phyloP scores from a whole-genome alignment of 2,113 vertebrate genomes.

The Alethe castanea region DNA sequence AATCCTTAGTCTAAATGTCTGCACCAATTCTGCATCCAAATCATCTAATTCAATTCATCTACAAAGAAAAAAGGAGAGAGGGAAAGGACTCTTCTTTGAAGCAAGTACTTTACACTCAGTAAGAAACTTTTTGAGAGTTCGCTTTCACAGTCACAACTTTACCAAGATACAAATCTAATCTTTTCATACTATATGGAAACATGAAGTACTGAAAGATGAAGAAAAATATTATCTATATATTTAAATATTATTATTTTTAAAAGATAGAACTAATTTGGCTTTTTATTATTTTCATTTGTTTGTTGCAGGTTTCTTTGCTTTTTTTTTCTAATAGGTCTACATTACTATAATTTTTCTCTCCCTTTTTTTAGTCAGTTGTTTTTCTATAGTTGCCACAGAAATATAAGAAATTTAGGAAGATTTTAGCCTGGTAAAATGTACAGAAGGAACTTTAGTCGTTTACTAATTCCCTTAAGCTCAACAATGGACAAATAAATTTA shows the following conservation, averaged over 20 bases:
- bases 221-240: neutral
- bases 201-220: neutral
- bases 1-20: neutral
- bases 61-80: neutral
- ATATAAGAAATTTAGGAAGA: neutral
- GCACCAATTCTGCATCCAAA: neutral
- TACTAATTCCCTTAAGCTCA: neutral
- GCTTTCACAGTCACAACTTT: neutral
- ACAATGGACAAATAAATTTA: neutral
- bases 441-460: neutral
- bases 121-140: neutral
- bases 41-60: neutral
- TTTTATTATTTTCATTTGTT: neutral
- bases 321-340: neutral
- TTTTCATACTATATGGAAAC: neutral
- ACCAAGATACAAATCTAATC: neutral
- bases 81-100: neutral
- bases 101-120: neutral
- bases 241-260: neutral
- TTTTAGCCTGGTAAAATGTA: neutral
- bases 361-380: neutral
- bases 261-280: neutral
- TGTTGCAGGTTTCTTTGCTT: neutral
- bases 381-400: neutral
- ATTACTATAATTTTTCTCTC: neutral